These are phyloP conservation scores for Antechinus flavipes DNA, from an alignment of 2,113 vertebrate genomes.

Conservation along the genomic window DNA sequence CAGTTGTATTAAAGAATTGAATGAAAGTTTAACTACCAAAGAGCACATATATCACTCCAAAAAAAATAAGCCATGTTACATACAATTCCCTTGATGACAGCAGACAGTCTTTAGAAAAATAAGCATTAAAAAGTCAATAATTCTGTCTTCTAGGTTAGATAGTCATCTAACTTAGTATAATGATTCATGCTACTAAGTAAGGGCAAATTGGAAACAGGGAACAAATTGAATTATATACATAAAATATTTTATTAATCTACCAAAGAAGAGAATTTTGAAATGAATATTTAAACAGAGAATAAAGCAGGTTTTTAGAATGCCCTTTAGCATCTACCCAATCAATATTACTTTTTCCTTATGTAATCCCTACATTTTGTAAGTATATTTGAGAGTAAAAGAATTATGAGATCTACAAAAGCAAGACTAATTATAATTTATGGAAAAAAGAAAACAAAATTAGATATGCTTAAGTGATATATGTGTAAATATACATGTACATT, in stretches of 20 bases:
- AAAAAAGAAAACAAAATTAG: background rate
- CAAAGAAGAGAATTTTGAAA: conserved; percentile 28
- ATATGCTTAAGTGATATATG: background rate
- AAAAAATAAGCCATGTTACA: conserved; percentile 60
- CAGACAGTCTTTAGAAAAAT: conserved; percentile 78
- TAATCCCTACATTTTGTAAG: background rate
- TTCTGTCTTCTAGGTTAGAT: conserved; percentile 72
- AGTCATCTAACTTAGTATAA: conserved; percentile 61
- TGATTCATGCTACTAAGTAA: conserved; percentile 55
- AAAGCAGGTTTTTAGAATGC: background rate
- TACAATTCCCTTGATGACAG: conserved; percentile 59
- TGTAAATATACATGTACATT: background rate
- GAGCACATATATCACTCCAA: conserved; percentile 73
- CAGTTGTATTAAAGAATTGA: conserved; percentile 75
- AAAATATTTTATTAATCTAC: conserved; percentile 67
- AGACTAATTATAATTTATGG: conserved; percentile 26
- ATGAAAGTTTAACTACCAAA: conserved; percentile 79
- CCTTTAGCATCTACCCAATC: background rate
- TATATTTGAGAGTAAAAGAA: background rate
- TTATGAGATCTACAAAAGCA: background rate
- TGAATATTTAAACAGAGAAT: conserved; percentile 31
- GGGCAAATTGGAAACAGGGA: conserved; percentile 61
- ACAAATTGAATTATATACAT: conserved; percentile 44
- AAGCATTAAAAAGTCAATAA: conserved; percentile 73
- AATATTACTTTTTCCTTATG: background rate